Conservation (phyloP, 53 echinoderm and acorn worm species). For the Astropecten irregularis region DNA sequence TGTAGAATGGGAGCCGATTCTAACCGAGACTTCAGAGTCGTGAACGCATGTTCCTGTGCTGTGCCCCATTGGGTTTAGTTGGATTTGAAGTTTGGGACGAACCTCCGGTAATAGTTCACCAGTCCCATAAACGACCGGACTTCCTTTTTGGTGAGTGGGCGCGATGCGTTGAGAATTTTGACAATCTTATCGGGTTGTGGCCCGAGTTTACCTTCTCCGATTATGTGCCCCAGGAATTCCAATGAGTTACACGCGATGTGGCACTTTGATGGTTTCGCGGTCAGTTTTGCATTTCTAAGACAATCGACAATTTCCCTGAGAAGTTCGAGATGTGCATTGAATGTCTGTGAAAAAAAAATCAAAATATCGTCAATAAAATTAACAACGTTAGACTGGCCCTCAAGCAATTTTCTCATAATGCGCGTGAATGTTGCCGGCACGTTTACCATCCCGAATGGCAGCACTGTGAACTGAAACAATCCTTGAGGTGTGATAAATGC, state of each 20-base stretch:
- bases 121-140: background rate
- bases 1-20: background rate
- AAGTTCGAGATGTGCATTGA: background rate
- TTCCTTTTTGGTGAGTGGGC: background rate
- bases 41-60: too few species aligned
- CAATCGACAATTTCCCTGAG: slow-evolving; percentile 9
- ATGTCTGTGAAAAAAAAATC: slow-evolving; percentile 16
- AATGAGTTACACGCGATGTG: background rate
- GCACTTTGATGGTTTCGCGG: slow-evolving; percentile 50
- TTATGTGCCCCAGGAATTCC: slow-evolving; percentile 32
- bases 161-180: slow-evolving; percentile 19
- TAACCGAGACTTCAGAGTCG: background rate
- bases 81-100: background rate
- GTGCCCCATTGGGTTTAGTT: background rate
- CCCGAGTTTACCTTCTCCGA: background rate
- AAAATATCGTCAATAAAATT: slow-evolving; percentile 34
- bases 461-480: slow-evolving; percentile 29
- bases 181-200: slow-evolving; percentile 5
- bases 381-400: background rate
- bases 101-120: background rate
- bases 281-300: slow-evolving; percentile 15
- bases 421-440: slow-evolving; percentile 27
- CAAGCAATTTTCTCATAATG: slow-evolving; percentile 15
- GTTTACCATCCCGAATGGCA: slow-evolving; percentile 66
- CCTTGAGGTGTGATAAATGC: slow-evolving; percentile 50